A percentile compares a stretch with the other conserved stretches of the same genome.
These are phyloP conservation scores for Patiria miniata DNA, from an alignment of 35 echinoderm and acorn worm species.

Conservation along the genomic window DNA sequence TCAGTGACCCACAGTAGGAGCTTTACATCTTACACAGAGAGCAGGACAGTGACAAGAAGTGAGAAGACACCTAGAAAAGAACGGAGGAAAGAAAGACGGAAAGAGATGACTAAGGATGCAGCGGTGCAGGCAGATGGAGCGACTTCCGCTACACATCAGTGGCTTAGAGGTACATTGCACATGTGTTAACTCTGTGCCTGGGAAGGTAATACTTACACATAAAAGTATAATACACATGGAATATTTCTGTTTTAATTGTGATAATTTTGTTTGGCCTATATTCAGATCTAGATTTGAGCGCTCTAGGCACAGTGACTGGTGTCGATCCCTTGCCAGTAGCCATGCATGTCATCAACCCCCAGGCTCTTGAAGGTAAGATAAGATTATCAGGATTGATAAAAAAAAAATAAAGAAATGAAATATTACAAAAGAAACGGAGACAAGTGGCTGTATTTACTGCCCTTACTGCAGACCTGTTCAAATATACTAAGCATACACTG, in stretches of 20 bases:
- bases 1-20: slow-evolving; percentile 24
- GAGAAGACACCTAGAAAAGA: slow-evolving; percentile 20
- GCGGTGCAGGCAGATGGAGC: slow-evolving; percentile 30
- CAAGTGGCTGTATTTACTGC: too few relatives aligned
- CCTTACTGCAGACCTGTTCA: too few relatives aligned
- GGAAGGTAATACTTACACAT: too few relatives aligned
- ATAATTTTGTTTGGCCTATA: background rate
- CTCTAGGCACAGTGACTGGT: background rate
- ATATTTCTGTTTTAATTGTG: too few relatives aligned
- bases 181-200: too few relatives aligned
- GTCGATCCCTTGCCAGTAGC: slow-evolving; percentile 28
- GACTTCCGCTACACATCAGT: slow-evolving; percentile 2
- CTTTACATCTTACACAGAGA: slow-evolving; percentile 40
- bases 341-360: slow-evolving; percentile 33
- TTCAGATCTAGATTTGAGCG: slow-evolving; percentile 17
- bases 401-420: too few relatives aligned
- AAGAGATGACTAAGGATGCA: slow-evolving; percentile 17
- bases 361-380: slow-evolving; percentile 36
- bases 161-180: slow-evolving; percentile 25
- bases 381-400: too few relatives aligned
- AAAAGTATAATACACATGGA: too few relatives aligned
- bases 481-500: too few relatives aligned
- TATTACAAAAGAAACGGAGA: too few relatives aligned
- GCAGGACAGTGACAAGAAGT: slow-evolving; percentile 20
- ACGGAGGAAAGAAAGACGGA: background rate